Conservation (phyloP, 1,140 invertebrate species). For the Hirudo medicinalis region DNA sequence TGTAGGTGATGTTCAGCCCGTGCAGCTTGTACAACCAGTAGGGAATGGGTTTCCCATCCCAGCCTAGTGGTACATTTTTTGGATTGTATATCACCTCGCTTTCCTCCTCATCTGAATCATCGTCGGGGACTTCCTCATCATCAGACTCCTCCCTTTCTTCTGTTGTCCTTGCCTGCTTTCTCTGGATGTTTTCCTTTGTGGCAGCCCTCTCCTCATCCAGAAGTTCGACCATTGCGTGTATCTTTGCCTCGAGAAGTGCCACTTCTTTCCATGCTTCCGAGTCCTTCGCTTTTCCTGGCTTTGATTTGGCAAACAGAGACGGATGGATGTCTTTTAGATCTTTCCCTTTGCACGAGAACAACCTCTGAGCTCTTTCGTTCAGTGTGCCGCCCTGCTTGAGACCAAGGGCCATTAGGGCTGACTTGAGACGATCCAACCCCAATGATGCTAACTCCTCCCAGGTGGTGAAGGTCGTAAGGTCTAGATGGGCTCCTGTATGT, state of each 20-base stretch:
- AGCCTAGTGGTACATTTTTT: slow-evolving; percentile 94
- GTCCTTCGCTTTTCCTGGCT: slow-evolving; percentile 36
- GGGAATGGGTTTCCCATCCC: slow-evolving; percentile 99
- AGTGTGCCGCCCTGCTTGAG: slow-evolving; percentile 81
- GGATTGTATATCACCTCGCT: slow-evolving; percentile 96
- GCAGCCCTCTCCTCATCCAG: slow-evolving; percentile 64
- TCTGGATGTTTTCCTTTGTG: slow-evolving; percentile 93
- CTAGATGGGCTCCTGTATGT: slow-evolving; percentile 79
- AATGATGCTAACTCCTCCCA: slow-evolving; percentile 91
- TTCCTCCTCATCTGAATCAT: slow-evolving; percentile 57
- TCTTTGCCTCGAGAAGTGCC: slow-evolving; percentile 69
- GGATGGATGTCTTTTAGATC: slow-evolving; percentile 67
- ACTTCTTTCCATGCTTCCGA: slow-evolving; percentile 48
- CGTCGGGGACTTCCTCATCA: slow-evolving; percentile 41
- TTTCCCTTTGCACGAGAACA: slow-evolving; percentile 50
- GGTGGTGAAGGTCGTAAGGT: slow-evolving; percentile 84
- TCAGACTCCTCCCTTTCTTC: slow-evolving; percentile 76
- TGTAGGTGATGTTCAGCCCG: slow-evolving; percentile 95
- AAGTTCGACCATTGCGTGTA: slow-evolving; percentile 70
- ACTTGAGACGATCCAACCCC: slow-evolving; percentile 90
- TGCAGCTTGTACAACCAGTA: slow-evolving; percentile 99
- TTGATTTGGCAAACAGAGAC: slow-evolving; percentile 67
- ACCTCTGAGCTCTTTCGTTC: slow-evolving; percentile 23
- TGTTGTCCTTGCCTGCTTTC: slow-evolving; percentile 90
- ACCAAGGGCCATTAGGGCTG: slow-evolving; percentile 84